Evolutionary conservation across 2,888 invertebrate genomes (phyloP), one percentile per base, ranked within the genome.

Genomic region (Steinernema hermaphroditum): DNA sequence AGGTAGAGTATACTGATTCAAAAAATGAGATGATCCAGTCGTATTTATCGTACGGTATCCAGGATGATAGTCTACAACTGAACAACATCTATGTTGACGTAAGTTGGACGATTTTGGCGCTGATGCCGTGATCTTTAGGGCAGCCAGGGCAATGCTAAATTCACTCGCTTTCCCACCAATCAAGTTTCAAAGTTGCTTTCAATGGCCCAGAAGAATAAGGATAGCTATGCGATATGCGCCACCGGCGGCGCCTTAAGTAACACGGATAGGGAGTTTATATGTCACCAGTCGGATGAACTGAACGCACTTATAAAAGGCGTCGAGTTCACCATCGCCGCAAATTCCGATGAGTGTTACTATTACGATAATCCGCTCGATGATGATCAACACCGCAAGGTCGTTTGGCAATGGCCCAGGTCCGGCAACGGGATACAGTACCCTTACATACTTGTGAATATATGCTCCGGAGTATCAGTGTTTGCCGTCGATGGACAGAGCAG

Each of bases 181-280:
- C 94, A 95, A 87, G 96, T 97, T 92, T 92, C 92, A 14, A 93
- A 93, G 75, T 97, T 97, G 89, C 89, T 97, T 32, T 92, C 92
- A 57, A 89, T 97, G 70, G 95, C 96, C n/a, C n/a, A n/a, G 6
- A 92, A 94, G 86, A 92, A 92, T 8, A 96, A 96, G 88, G 94
- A 96, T 70, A 93, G 96, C 9, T 93, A 93, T 77, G 95, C 95
- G 0, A 94, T 97, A 57, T 96, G 95, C 89, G 96, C 96, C 0
- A 97, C 97, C 24, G 97, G 97, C 0, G 97, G 97, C 24, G 96
- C 97, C 0, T 96, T 92, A 87, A 97, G 96, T 88, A 97, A 96
- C 87, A 96, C 96, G 87, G 91, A 92, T 77, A 93, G 32, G 94
- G 94, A 88, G 93, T 96, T 19, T 94, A 94, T 88, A 92, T 97